Percentiles rank a stretch among this genome's conserved stretches.
phyloP scores from a whole-genome alignment of 2,888 invertebrate species.

The Punctoribates punctum region DNA sequence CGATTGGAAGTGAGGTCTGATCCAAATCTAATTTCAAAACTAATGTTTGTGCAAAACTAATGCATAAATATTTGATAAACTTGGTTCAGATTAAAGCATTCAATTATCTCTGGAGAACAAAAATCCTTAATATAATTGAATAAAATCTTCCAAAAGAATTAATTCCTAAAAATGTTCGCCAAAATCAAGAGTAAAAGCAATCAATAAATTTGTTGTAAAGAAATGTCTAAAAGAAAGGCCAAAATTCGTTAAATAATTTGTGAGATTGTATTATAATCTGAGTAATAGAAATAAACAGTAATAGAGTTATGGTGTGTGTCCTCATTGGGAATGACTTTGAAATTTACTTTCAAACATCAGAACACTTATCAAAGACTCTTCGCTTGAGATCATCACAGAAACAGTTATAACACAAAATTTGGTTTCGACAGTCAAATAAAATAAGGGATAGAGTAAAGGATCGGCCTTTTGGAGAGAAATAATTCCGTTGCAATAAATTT shows the following conservation, averaged over 20 bases:
- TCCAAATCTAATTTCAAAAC: constrained; percentile 9
- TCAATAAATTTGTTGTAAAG: too few species aligned
- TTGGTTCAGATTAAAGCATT: background rate
- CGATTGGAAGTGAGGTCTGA: background rate
- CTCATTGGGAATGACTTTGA: background rate
- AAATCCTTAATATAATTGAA: constrained; percentile 1
- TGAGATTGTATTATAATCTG: too few species aligned
- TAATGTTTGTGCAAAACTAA: background rate
- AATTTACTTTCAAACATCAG: background rate
- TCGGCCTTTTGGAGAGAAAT: constrained; percentile 2
- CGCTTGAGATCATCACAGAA: background rate
- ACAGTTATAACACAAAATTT: background rate
- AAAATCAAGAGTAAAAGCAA: too few species aligned
- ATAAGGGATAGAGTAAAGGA: background rate
- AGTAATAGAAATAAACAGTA: too few species aligned
- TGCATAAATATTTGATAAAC: constrained; percentile 16
- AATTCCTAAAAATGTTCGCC: background rate
- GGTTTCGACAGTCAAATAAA: background rate
- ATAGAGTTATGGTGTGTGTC: too few species aligned
- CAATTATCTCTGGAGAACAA: background rate
- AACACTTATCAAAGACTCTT: background rate
- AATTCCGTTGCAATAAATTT: constrained; percentile 29
- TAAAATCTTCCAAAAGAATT: background rate
- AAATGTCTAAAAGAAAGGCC: too few species aligned
- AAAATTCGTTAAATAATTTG: too few species aligned